Base-by-base conservation (phyloP, 2,113 vertebrate species). In the Leptobrachium leishanense region DNA sequence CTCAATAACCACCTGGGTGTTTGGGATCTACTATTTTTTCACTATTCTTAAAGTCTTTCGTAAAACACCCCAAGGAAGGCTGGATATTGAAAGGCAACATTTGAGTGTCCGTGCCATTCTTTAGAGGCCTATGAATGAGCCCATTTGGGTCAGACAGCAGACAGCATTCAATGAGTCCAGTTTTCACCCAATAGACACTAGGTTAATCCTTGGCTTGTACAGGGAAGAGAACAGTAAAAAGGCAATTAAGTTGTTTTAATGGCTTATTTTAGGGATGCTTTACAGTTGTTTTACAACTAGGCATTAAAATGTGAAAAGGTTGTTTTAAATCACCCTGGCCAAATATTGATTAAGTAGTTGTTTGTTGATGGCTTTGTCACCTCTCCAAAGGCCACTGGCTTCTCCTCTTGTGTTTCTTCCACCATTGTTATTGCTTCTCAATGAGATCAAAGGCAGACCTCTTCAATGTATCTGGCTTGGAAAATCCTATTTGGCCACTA, bases 281-380 rank as follows among this genome's bases (percentile, higher is more conserved):
- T 85, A 77, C 84, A 85, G 88, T 90, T 92, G 92, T 95, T 97
- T 98, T 96, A 97, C 93, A 93, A 92, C 90, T 82, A 87, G 92
- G 94, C 94, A 97, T 98, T 98, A 96, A 95, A 97, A 97, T 96
- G 91, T 97, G 95, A 97, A 98, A 97, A 93, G 95, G 86, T 86
- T 89, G 92, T 94, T 94, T 98, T 95, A 91, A 93, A 90, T 91
- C 89, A 88, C 86, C 86, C 92, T 97, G 94, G 94, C 95, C 97
- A 98, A 99, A 98, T 99, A 99, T 98, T 99, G 95, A 98, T 99
- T 96, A 97, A 98, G 96, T 92, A 96, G 92, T 93, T 96, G 95
- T 97, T 98, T 98, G 95, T 92, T 90, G 93, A 95, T 95, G 91
- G 93, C 89, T 95, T 96, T 97, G 95, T 96, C 92, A 88, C 85